Base-by-base conservation (phyloP, 2,888 invertebrate species). In the Digitonthophagus gazella region DNA sequence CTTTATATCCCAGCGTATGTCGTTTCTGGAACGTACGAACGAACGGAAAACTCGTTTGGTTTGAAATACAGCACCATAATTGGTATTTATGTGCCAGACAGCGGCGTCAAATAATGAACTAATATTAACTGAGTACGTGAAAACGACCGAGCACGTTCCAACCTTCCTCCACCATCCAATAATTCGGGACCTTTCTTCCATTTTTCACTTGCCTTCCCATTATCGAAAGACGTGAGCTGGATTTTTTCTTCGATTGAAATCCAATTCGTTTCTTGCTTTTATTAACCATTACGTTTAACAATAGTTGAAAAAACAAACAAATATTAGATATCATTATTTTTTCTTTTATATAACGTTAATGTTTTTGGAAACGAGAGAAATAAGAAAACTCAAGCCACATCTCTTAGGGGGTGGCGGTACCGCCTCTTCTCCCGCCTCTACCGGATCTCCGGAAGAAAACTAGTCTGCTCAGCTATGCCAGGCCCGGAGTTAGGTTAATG, bases 401-500 rank as follows among this genome's bases (percentile, higher is more conserved):
- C 28, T 44, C 11, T 44, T 44, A 75, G 74, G 74, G 77, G 76
- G 77, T n/a, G 28, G 6, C 11, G 28, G 28, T 3, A 44, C 28
- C 28, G 28, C 28, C 28, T 44, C 11, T 11, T 44, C 28, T 44
- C 11, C 28, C 28, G 6, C 28, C 28, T 6, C 28, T 11, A 8
- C 28, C 28, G 28, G 28, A 44, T 44, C 28, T 44, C 28, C 28
- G 28, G 76, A 74, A 76, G 77, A 77, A 78, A 79, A 77, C 76
- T 75, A 76, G 76, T 75, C 76, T 79, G 77, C 74, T 78, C 79
- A 78, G 79, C 78, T 86, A 86, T 86, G 87, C 87, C 20, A 87
- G 87, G 86, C 85, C 86, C 84, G 83, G 86, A 84, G 87, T 86
- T 87, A 85, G 88, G 87, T 87, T 88, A 88, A 88, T 88, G 88